Conservation (phyloP, 2,113 vertebrate genomes). For the Xenus cinereus region DNA sequence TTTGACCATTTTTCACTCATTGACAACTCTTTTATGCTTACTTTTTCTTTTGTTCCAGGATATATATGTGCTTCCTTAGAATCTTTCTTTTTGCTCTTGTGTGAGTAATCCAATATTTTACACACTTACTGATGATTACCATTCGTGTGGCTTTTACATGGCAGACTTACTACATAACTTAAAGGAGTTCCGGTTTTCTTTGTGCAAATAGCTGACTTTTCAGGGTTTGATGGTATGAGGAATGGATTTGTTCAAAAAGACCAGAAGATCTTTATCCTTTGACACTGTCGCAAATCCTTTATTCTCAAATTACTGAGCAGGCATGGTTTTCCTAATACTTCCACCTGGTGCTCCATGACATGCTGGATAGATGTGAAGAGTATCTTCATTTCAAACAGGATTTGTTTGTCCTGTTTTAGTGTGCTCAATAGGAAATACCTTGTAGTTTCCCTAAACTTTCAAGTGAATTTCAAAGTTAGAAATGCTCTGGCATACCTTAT, state of each 20-base stretch:
- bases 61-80: not conserved
- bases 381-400: not conserved
- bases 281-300: not conserved
- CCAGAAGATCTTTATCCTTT: not conserved
- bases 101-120: not conserved
- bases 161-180: not conserved
- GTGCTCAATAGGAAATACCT: not conserved
- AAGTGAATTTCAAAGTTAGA: not conserved
- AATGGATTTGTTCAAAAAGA: not conserved
- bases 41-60: not conserved
- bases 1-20: not conserved
- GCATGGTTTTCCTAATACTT: not conserved
- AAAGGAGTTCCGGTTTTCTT: not conserved
- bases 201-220: not conserved
- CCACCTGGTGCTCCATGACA: not conserved
- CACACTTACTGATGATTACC: not conserved
- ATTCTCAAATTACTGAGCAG: slow-evolving; percentile 1
- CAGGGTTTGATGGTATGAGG: not conserved
- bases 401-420: not conserved
- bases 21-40: not conserved
- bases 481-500: not conserved
- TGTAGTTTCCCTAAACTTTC: not conserved
- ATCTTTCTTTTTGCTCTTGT: not conserved
- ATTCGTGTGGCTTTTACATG: not conserved
- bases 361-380: not conserved